These are phyloP conservation scores for Aplysia californica DNA, from an alignment of 1,140 invertebrate species.

Conservation along the genomic window DNA sequence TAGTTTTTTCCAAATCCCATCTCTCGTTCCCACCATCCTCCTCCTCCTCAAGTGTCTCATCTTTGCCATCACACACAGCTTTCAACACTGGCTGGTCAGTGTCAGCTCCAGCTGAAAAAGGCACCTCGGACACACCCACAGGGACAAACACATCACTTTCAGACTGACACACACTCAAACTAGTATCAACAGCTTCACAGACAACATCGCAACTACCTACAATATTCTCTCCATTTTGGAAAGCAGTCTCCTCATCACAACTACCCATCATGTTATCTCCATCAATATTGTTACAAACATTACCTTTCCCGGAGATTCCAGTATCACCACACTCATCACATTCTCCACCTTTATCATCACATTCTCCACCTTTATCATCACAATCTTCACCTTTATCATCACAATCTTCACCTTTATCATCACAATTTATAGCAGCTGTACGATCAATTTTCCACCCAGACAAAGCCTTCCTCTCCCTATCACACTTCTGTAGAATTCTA, in stretches of 20 bases:
- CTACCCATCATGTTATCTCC: neutral
- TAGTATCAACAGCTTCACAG: neutral
- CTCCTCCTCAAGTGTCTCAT: neutral
- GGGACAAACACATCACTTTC: neutral
- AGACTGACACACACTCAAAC: neutral
- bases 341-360: too few relatives aligned
- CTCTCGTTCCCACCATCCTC: neutral
- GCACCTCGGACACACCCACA: neutral
- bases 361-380: too few relatives aligned
- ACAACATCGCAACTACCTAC: neutral
- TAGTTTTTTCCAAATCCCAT: neutral
- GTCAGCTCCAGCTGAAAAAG: neutral
- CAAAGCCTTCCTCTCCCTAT: too few relatives aligned
- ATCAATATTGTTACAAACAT: too few relatives aligned
- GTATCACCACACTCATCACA: too few relatives aligned
- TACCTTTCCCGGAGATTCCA: too few relatives aligned
- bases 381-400: too few relatives aligned
- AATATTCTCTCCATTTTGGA: neutral
- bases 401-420: too few relatives aligned
- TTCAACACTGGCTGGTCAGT: neutral
- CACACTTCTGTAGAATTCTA: too few relatives aligned
- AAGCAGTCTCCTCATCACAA: neutral
- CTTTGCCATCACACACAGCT: neutral
- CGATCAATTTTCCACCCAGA: too few relatives aligned
- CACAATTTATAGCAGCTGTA: too few relatives aligned